Evolutionary conservation across 1,140 invertebrate species (phyloP).

Genomic region (Batillaria attramentaria): DNA sequence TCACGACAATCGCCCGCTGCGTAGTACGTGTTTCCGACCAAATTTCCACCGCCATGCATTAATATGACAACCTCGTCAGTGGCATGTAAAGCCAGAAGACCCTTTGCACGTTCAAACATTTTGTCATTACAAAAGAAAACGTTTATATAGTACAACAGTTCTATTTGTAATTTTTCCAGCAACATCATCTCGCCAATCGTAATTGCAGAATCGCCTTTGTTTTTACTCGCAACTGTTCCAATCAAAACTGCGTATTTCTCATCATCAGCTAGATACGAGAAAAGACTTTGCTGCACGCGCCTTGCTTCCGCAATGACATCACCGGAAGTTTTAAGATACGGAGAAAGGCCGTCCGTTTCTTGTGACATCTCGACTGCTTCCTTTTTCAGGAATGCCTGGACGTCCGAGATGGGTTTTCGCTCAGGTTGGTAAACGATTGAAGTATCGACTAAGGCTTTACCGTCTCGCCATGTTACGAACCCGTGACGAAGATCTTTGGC

Average conservation of each 20-base stretch:
- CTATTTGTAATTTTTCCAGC: conserved; percentile 33
- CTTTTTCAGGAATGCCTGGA: neutral
- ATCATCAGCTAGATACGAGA: conserved; percentile 23
- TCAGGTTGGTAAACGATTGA: neutral
- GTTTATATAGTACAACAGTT: conserved; percentile 43
- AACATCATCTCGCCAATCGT: conserved; percentile 43
- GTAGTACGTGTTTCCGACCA: conserved; percentile 44
- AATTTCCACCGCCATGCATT: conserved; percentile 45
- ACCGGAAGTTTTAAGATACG: conserved; percentile 22
- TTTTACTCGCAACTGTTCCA: conserved; percentile 37
- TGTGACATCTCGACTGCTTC: neutral
- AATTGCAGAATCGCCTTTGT: conserved; percentile 53
- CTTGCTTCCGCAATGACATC: conserved; percentile 40
- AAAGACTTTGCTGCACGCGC: conserved; percentile 35
- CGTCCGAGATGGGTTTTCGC: neutral
- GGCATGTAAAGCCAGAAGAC: conserved; percentile 14
- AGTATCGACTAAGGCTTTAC: neutral
- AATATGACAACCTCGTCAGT: conserved; percentile 39
- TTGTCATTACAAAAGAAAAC: conserved; percentile 22
- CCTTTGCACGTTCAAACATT: neutral
- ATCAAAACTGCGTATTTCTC: conserved; percentile 43
- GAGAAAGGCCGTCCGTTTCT: conserved; percentile 34
- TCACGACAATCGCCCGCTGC: neutral
- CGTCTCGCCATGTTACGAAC: neutral
- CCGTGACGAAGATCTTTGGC: neutral